phyloP scores from a whole-genome alignment of 2,113 vertebrate genomes.

The Daubentonia madagascariensis region DNA sequence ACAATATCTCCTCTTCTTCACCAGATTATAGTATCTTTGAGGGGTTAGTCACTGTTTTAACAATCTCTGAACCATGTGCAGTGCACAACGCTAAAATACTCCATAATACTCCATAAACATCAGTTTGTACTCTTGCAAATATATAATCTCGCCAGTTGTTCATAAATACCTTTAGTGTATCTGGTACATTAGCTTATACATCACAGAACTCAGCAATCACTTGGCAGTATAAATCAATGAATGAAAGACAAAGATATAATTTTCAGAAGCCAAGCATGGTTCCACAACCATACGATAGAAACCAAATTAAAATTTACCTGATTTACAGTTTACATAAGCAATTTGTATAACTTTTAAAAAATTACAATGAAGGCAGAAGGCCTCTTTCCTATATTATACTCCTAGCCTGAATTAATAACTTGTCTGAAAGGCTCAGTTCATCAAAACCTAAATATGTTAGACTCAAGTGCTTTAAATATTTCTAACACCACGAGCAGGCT shows the following conservation, averaged over 20 bases:
- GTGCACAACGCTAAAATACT: not conserved
- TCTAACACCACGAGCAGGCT: slow-evolving; percentile 82
- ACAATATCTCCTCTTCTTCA: not conserved
- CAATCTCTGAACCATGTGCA: not conserved
- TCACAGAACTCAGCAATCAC: not conserved
- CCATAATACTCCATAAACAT: slow-evolving; percentile 1
- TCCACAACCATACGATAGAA: not conserved
- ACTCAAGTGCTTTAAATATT: slow-evolving; percentile 89
- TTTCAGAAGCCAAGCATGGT: not conserved
- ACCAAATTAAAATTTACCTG: not conserved
- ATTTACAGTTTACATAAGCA: not conserved
- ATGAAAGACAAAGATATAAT: not conserved
- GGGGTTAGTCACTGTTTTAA: not conserved
- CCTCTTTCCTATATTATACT: slow-evolving; percentile 65
- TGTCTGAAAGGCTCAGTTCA: slow-evolving; percentile 81
- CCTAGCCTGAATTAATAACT: slow-evolving; percentile 79
- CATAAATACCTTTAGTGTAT: not conserved
- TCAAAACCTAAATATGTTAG: slow-evolving; percentile 89
- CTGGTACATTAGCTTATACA: not conserved
- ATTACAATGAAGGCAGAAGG: not conserved
- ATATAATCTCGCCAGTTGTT: not conserved
- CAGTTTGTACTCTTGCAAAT: not conserved
- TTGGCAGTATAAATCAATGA: not conserved
- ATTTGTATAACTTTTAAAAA: not conserved
- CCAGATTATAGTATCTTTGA: not conserved